Evolutionary conservation across 2,113 vertebrate species (phyloP).

Genomic region (Myotis lucifugus): DNA sequence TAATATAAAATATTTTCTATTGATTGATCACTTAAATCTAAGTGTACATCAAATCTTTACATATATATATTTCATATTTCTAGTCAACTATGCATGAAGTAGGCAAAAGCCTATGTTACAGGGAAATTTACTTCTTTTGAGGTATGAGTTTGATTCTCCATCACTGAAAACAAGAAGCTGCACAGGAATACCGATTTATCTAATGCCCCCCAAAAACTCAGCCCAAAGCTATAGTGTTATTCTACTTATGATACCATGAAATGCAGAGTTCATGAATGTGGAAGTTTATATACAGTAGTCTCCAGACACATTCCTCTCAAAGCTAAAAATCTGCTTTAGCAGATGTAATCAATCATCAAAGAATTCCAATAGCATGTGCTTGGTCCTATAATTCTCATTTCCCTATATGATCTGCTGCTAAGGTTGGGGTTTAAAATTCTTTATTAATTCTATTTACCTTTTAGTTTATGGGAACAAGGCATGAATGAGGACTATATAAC

Average conservation of each 20-base stretch:
- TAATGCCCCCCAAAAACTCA: background rate
- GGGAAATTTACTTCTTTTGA: background rate
- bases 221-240: background rate
- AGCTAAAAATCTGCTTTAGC: background rate
- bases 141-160: background rate
- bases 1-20: slow-evolving; percentile 28
- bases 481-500: background rate
- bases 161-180: background rate
- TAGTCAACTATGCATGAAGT: background rate
- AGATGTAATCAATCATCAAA: background rate
- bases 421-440: background rate
- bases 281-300: background rate
- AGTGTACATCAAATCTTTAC: background rate
- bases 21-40: background rate
- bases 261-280: background rate
- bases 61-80: background rate
- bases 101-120: background rate
- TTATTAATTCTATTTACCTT: background rate
- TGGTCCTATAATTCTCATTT: background rate
- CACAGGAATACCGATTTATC: background rate
- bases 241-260: background rate
- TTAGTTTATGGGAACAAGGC: background rate
- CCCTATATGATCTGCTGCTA: background rate
- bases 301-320: background rate
- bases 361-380: background rate